Percentiles rank a stretch among this genome's conserved stretches.
Evolutionary conservation across 2,113 vertebrate species (phyloP).

Genomic region (Chaetura pelagica): DNA sequence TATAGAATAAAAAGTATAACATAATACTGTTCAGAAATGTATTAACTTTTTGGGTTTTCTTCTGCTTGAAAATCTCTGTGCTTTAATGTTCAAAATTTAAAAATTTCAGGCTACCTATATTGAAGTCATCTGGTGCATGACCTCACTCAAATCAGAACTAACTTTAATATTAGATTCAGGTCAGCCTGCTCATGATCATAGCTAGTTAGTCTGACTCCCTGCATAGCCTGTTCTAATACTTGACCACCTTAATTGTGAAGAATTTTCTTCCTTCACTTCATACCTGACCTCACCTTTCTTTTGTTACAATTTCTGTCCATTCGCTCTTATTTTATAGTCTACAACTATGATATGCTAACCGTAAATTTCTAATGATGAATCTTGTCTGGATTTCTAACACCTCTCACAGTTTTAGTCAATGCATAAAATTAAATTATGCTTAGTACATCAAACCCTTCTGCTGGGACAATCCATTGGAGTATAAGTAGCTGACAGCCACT

Average conservation of each 20-base stretch:
- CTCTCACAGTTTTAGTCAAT: not conserved
- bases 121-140: not conserved
- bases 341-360: not conserved
- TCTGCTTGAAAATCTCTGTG: not conserved
- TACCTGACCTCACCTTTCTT: not conserved
- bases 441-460: accelerated
- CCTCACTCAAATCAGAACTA: not conserved
- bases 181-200: not conserved
- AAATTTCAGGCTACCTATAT: not conserved
- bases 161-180: not conserved
- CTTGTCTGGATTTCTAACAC: not conserved
- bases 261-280: not conserved
- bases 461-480: not conserved
- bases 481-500: not conserved
- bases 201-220: not conserved
- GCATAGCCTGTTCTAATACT: not conserved
- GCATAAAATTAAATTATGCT: not conserved
- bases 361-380: not conserved
- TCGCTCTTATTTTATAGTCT: not conserved
- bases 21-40: not conserved
- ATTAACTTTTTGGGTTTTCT: not conserved
- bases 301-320: not conserved
- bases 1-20: not conserved
- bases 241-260: not conserved
- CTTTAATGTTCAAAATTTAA: not conserved